Conservation (phyloP, 2,113 vertebrate species). For the Phylloscopus trochilus region DNA sequence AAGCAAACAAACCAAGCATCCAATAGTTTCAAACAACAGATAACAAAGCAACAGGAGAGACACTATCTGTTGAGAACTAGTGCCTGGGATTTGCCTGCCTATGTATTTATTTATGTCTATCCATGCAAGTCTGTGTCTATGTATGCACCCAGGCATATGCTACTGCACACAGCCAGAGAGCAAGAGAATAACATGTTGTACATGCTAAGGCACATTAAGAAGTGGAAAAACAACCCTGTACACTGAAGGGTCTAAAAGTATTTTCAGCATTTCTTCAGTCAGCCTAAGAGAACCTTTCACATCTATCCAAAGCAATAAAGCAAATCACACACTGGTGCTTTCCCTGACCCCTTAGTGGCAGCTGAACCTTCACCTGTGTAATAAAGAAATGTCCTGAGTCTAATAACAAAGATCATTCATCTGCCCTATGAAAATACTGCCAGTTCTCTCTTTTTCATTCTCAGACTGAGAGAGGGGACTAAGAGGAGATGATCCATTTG, state of each 20-base stretch:
- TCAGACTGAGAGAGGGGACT: background rate
- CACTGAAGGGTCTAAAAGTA: background rate
- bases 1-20: background rate
- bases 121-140: background rate
- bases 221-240: background rate
- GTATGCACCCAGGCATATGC: background rate
- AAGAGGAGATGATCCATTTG: background rate
- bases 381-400: background rate
- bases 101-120: background rate
- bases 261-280: conserved; percentile 1
- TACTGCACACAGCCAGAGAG: background rate
- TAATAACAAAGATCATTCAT: background rate
- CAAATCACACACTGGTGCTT: background rate
- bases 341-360: background rate
- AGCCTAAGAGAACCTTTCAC: background rate
- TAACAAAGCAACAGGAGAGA: background rate
- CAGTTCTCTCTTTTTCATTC: background rate
- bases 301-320: conserved; percentile 19
- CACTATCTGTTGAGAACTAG: background rate
- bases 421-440: background rate
- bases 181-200: background rate
- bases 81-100: background rate
- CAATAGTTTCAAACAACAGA: background rate
- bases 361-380: background rate
- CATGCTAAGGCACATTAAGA: background rate